These are phyloP conservation scores for Amphipoea oculea DNA, from an alignment of 2,888 invertebrate genomes.

Conservation along the genomic window DNA sequence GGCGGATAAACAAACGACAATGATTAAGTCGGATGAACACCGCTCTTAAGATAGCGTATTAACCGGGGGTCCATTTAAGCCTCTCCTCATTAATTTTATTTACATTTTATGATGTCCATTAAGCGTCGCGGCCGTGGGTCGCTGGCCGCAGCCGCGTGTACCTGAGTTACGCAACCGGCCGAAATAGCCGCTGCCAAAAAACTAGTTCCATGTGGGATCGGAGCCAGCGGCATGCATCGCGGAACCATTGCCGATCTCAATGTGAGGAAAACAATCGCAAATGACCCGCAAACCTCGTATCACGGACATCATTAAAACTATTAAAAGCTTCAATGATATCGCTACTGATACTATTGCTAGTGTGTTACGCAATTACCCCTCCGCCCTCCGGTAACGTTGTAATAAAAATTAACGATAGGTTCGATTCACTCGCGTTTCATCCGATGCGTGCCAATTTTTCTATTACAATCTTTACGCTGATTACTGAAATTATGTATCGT, in stretches of 20 bases:
- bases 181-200: slow-evolving; percentile 86
- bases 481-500: slow-evolving; percentile 64
- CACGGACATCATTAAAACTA: slow-evolving; percentile 12
- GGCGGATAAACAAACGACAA: slow-evolving; percentile 54
- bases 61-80: slow-evolving; percentile 71
- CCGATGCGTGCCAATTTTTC: slow-evolving; percentile 69
- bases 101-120: slow-evolving; percentile 84
- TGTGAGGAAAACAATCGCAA: slow-evolving; percentile 24
- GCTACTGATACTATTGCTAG: no score
- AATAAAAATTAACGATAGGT: slow-evolving; percentile 14
- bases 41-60: slow-evolving; percentile 43
- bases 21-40: slow-evolving; percentile 40
- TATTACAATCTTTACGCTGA: slow-evolving; percentile 60
- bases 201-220: slow-evolving; percentile 85
- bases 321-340: slow-evolving; percentile 19
- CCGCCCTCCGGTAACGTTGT: neutral
- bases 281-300: slow-evolving; percentile 40
- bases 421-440: slow-evolving; percentile 25
- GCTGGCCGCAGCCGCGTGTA: slow-evolving; percentile 79
- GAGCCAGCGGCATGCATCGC: slow-evolving; percentile 69
- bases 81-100: slow-evolving; percentile 83
- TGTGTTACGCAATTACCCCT: no score
- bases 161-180: slow-evolving; percentile 85
- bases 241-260: slow-evolving; percentile 40
- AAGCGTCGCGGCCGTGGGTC: slow-evolving; percentile 75